Evolutionary conservation across 92 coral and sea anemone genomes (phyloP).

Genomic region (Porites divaricata): DNA sequence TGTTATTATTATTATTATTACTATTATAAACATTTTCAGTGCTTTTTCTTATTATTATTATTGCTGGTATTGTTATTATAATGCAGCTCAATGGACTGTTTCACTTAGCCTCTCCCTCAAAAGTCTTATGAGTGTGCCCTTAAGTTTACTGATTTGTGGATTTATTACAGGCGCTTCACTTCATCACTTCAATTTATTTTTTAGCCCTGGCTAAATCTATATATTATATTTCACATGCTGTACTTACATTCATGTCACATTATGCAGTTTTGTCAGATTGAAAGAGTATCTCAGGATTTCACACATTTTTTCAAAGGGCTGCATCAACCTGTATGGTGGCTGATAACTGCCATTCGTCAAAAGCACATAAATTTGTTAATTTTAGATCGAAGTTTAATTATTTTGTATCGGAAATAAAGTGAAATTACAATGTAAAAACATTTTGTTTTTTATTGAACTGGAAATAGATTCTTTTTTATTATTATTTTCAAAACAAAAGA

Average conservation of each 20-base stretch:
- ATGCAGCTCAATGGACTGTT: too few relatives aligned
- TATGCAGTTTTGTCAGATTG: neutral
- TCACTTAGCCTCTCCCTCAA: too few relatives aligned
- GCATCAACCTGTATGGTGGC: slow-evolving; percentile 1
- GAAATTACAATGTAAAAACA: neutral
- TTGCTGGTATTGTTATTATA: too few relatives aligned
- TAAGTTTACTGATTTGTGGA: too few relatives aligned
- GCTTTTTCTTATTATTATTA: too few relatives aligned
- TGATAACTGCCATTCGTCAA: slow-evolving; percentile 12
- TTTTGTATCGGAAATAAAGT: neutral
- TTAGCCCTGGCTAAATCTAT: too few relatives aligned
- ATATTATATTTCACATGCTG: neutral
- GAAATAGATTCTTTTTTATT: neutral
- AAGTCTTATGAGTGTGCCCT: too few relatives aligned
- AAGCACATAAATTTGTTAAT: neutral
- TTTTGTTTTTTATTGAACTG: neutral
- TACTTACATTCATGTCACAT: neutral
- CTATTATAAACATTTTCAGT: too few relatives aligned
- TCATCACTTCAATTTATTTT: too few relatives aligned
- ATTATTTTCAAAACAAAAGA: slow-evolving; percentile 2
- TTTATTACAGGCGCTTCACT: too few relatives aligned
- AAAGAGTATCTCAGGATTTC: neutral
- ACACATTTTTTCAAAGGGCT: slow-evolving; percentile 3
- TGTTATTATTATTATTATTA: too few relatives aligned
- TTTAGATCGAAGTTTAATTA: neutral